Evolutionary conservation across 1,140 invertebrate species (phyloP).

Genomic region (Drosophila rhopaloa): DNA sequence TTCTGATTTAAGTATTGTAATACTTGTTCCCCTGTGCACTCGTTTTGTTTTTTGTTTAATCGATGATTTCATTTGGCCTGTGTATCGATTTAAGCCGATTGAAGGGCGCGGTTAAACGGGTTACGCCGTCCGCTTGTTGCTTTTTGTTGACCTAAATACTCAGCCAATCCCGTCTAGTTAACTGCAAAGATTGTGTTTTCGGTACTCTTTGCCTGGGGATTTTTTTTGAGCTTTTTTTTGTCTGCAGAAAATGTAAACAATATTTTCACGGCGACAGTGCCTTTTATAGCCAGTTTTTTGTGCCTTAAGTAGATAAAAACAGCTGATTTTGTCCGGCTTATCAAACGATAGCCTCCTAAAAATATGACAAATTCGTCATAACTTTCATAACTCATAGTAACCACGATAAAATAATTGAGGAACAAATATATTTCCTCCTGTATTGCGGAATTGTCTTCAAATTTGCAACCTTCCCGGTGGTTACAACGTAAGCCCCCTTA

Average conservation of each 20-base stretch:
- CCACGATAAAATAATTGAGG: too few relatives aligned
- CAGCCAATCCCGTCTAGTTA: conserved; percentile 14
- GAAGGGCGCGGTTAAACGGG: conserved; percentile 64
- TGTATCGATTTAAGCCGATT: conserved; percentile 61
- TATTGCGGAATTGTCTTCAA: too few relatives aligned
- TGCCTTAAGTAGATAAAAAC: background rate
- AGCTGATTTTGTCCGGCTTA: background rate
- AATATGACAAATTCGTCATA: background rate
- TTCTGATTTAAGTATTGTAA: background rate
- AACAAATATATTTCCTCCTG: too few relatives aligned
- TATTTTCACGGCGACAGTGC: background rate
- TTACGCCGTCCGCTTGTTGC: conserved; percentile 33
- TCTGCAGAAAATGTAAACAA: conserved; percentile 1
- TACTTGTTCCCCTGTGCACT: conserved; percentile 1
- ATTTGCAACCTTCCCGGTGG: too few relatives aligned
- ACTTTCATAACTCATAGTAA: too few relatives aligned
- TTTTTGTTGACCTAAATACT: conserved; percentile 60
- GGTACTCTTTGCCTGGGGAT: background rate
- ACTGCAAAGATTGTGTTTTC: conserved; percentile 29
- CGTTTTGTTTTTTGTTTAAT: conserved; percentile 58
- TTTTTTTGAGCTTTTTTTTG: background rate
- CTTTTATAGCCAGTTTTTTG: background rate
- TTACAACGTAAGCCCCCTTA: too few relatives aligned
- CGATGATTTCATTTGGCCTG: conserved; percentile 64
- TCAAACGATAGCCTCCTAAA: background rate